Evolutionary conservation across 2,888 invertebrate genomes (phyloP), one percentile per base, ranked within the genome.

Genomic region (Epinotia bilunana): DNA sequence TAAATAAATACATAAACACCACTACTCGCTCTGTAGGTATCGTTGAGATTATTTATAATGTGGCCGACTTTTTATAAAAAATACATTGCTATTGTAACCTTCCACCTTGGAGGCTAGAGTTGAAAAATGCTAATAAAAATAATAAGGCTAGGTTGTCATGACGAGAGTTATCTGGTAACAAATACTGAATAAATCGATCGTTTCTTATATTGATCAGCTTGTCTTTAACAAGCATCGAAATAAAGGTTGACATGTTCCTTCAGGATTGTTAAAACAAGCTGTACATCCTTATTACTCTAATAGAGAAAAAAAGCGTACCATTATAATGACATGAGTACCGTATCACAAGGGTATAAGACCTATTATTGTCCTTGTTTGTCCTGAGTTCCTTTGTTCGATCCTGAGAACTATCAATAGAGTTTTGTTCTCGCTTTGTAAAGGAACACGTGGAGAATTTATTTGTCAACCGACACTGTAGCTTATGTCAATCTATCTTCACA

Each of bases 381-480:
- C 39, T 20, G 3, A 5, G 16, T 64, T 12, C 49, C 61, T 53
- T 71, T 71, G 61, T 71, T 63, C 62, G 9, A 16, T 18, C 53
- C 57, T 58, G 12, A 58, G 23, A 46, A 55, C 58, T n/a, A 39
- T n/a, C 63, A 43, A 68, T 73, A 69, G 68, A 43, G 53, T 68
- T 73, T 68, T 64, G 49, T 64, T 46, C 18, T 39, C 7, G 16
- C 39, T 69, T 74, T 74, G 74, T 63, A 69, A 74, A 18, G 20
- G 12, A 20, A 69, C 62, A 69, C 74, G 69, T 49, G n/a, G 18
- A 18, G 20, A 16, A 63, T 57, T 63, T 74, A 63, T 74, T 69
- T 74, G 74, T 57, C 57, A 69, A 33, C 43, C 2, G 63, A 74
- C 63, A 63, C 74, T 39, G 20, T 46, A 67, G 74, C 18, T 64